These are phyloP conservation scores for Pammene fasciana DNA, from an alignment of 2,888 invertebrate genomes.

Conservation along the genomic window DNA sequence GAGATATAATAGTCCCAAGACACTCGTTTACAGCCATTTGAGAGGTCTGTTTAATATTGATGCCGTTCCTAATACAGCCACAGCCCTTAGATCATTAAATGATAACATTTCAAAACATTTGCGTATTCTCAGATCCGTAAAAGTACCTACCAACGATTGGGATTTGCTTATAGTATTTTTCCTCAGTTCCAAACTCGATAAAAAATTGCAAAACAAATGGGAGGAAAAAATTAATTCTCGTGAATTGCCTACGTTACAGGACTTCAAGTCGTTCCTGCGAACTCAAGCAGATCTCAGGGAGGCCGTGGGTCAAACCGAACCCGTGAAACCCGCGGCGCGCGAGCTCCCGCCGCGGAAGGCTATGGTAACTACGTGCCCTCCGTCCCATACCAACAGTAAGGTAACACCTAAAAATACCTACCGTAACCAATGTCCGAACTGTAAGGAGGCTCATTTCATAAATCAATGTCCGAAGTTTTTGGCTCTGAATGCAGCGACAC, in stretches of 20 bases:
- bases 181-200: conserved; percentile 35
- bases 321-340: conserved; percentile 2
- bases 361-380: conserved; percentile 17
- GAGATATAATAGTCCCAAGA: conserved; percentile 38
- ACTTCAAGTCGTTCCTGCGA: conserved; percentile 40
- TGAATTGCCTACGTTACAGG: conserved; percentile 39
- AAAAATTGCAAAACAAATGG: conserved; percentile 25
- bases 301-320: conserved; percentile 29
- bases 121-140: conserved; percentile 14
- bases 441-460: conserved; percentile 29
- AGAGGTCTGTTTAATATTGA: conserved; percentile 26
- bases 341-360: conserved; percentile 23
- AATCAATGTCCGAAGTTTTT: conserved; percentile 33
- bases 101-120: conserved; percentile 34
- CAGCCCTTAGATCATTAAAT: conserved; percentile 6
- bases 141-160: conserved; percentile 25
- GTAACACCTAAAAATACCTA: conserved; percentile 13
- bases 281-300: conserved; percentile 2
- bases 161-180: conserved; percentile 37
- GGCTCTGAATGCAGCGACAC: conserved; percentile 13
- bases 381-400: conserved; percentile 10
- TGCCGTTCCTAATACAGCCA: not conserved
- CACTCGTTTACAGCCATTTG: conserved; percentile 39
- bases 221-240: conserved; percentile 33
- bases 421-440: conserved; percentile 26